Base-by-base conservation (phyloP, 1,140 invertebrate genomes). In the Alviniconcha marisindica region DNA sequence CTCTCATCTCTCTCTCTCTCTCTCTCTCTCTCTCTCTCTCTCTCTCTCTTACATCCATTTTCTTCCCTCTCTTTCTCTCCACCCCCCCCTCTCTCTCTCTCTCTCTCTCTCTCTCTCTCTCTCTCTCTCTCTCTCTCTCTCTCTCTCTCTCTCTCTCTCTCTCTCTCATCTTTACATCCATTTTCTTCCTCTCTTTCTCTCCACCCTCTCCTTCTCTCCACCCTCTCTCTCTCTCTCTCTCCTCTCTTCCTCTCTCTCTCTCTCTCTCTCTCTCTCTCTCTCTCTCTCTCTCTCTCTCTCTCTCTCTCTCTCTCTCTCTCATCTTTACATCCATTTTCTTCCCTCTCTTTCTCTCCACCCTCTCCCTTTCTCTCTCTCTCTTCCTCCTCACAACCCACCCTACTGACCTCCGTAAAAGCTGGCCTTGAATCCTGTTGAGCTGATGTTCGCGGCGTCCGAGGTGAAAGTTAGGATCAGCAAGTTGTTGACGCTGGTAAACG, bases 401-500 rank as follows among this genome's bases (percentile, higher is more conserved):
- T 38, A 36, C 54, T 77, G 40, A 78, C 77, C 31, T 60, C 51
- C 31, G 21, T 28, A 60, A 18, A 78, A 78, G n/a, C 24, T 40
- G 33, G 77, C 77, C 21, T 54, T 78, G 36, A 78, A 78, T 18
- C 54, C 54, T 0, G 1, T 33, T 14, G 10, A 21, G 31, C 69
- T 18, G 33, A 18, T 38, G 0, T 33, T 0, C 1, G 0, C 38
- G n/a, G 51, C 42, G n/a, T n/a, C 24, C 5, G 77, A 63, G 28
- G 36, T 60, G 77, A 78, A 40, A 15, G 18, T 2, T 14, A 78
- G 3, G 14, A 78, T 54, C n/a, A 78, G 28, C 28, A 78, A 51
- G 77, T 78, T 56, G 54, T 78, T 78, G 77, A 54, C 54, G 77
- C 77, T 78, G 54, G 38, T 51, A 33, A 54, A 77, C 21, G n/a